Evolutionary conservation across 64 coral and sea anemone genomes (phyloP), one percentile per base, ranked within the genome.

Genomic region (Trachythela sp.): DNA sequence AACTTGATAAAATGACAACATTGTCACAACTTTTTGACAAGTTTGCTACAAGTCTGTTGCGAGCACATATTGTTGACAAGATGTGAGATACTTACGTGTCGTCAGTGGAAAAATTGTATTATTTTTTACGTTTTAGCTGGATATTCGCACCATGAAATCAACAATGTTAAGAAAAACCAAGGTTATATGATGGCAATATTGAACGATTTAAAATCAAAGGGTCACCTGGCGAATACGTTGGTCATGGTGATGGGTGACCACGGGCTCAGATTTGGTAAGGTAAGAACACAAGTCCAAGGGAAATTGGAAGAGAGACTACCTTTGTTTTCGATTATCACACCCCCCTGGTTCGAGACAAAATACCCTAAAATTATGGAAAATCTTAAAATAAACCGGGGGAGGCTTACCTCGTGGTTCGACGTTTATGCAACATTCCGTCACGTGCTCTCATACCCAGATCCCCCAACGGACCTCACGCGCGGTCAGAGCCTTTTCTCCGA

Each of bases 351-450:
- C 30, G 37, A 30, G 8, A 9, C 31, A 38, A 80, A 80, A 80
- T 39, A 80, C 33, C 33, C 75, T 15, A 80, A 80, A 0, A 14
- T 80, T 35, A 36, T 80, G 4, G 20, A 8, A 34, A 80, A 64
- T 64, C 56, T 64, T 20, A 22, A 64, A 4, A 86, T 40, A 13
- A 94, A 94, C 45, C 50, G 86, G 8, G 49, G 71, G 5, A 48
- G 86, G 13, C 70, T 94, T 30, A 92, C 90, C 13, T 84, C 94
- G 29, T 90, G 90, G 26, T 94, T 94, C 76, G 94, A 94, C 38
- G 54, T 94, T 22, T 92, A 92, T 59, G 94, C 90, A 24, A 92
- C 90, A 0, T 39, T 92, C 6, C 87, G 85, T 33, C 90, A 94
- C 36, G 45, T 94, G 38, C 43, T 94, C 10, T 83, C 90, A 10